Base-by-base conservation (phyloP, 2,797 vertebrate species). In the Distichodus sexfasciatus region DNA sequence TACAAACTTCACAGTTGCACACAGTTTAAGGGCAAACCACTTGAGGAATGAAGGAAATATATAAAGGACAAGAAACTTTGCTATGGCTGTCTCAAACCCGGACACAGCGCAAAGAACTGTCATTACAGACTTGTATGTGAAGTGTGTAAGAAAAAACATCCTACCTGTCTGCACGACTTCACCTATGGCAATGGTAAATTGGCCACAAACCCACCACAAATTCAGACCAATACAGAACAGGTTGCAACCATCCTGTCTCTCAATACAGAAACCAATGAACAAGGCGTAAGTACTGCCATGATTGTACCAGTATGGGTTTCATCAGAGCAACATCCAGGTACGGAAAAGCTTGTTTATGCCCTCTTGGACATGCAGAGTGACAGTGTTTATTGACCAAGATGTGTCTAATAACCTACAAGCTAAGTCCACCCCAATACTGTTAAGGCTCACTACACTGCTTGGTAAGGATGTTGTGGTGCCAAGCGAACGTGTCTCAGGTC, bases 31-130 rank as follows among this genome's bases (percentile, higher is more conserved):
- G 29, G 28, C 9, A 35, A 29, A 28, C 14, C 72, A 1, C 17
- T 74, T 2, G 24, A 71, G 0, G 47, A 75, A 0, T n/a, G 50
- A 9, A 24, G 33, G 3, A 58, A 19, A 17, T 73, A 29, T 19
- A 26, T 79, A 0, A 75, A 62, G 4, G 69, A 77, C 1, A 75
- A 66, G 9, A 81, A 59, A 24, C 41, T 78, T 3, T 79, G 66
- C 4, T 81, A 79, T 33, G 69, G 72, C 4, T 74, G 73, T 9
- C 2, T 76, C 6, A 79, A 71, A 33, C 4, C 21, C 6, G 60
- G 70, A 2, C 75, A 79, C 12, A 66, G 43, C 2, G 67, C 51
- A 1, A 82, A 68, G 33, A 71, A 79, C 0, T 79, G 77, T 26
- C 24, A 44, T 31, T 23, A 64, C 11, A n/a, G 64, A 0, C 71